Base-by-base conservation (phyloP, 2,888 invertebrate genomes). In the Rugalucina vietnamica region DNA sequence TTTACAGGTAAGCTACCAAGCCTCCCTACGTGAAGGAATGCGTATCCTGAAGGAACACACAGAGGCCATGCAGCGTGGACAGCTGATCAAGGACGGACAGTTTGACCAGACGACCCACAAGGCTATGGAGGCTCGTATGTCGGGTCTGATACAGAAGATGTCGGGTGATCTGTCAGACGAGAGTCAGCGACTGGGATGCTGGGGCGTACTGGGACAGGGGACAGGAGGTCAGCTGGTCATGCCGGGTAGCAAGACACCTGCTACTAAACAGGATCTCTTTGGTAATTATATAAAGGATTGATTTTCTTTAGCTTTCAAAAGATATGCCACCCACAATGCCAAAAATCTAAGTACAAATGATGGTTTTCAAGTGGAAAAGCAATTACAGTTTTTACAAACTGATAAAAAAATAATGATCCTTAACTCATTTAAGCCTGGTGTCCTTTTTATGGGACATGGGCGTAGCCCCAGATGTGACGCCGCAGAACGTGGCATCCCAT, bases 191-290 rank as follows among this genome's bases (percentile, higher is more conserved):
- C 83, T 93, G n/a, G 94, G 94, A 24, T 92, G 93, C 36, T 93
- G 93, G 93, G 94, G 93, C 3, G 90, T 94, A 14, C 89, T 93
- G 32, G 93, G 93, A 65, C 86, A 92, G 76, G 93, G 92, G 10
- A 92, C 92, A 10, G 93, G 94, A 5, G 93, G 87, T 18, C 90
- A 89, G 76, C 88, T 94, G 5, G 81, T 94, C 37, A 65, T 10
- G 18, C 65, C 65, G 3, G 90, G 91, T 24, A 90, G 90, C n/a
- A 89, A 85, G 32, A 74, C 79, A 18, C 91, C 92, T 24, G 73
- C 92, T 34, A 84, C 89, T 32, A 88, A 89, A 65, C 85, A 91
- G 4, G 91, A 93, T 24, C 88, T 94, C 27, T 87, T 93, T 79
- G 91, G 92, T 92, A 74, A 78, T 89, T 74, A 18, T 29, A n/a